phyloP scores from a whole-genome alignment of 2,113 vertebrate genomes.

The Callithrix jacchus region DNA sequence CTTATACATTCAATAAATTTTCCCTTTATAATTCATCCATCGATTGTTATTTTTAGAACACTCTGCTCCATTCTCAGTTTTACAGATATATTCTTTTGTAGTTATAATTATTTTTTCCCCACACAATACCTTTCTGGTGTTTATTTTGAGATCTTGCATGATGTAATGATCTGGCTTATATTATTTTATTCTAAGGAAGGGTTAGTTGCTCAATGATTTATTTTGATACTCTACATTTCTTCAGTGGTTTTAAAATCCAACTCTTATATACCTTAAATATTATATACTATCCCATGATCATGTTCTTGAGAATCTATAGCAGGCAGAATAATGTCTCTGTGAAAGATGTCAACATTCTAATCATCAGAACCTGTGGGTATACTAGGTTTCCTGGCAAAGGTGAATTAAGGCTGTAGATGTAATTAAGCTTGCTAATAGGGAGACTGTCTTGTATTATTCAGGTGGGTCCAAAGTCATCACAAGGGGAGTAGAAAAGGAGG shows the following conservation, averaged over 20 bases:
- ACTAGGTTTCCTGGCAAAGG: neutral
- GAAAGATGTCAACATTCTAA: neutral
- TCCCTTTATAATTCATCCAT: neutral
- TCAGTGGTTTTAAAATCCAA: neutral
- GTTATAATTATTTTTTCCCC: neutral
- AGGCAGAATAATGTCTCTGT: neutral
- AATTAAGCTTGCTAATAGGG: neutral
- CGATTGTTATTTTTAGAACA: neutral
- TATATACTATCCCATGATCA: neutral
- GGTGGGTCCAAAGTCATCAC: neutral
- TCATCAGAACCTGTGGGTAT: neutral
- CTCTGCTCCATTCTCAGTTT: neutral
- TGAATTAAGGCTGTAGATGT: neutral
- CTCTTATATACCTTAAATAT: neutral
- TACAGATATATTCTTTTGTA: neutral
- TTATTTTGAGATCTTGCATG: neutral
- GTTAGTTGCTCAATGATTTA: neutral
- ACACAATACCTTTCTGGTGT: neutral
- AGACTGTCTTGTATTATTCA: neutral
- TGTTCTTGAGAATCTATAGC: neutral
- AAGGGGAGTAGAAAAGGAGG: rapidly evolving
- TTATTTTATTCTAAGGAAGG: neutral
- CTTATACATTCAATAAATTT: neutral
- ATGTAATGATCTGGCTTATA: neutral
- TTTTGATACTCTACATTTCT: neutral